Evolutionary conservation across 2,113 vertebrate species (phyloP), one percentile per base, ranked within the genome.

Genomic region (Ciconia stormi): DNA sequence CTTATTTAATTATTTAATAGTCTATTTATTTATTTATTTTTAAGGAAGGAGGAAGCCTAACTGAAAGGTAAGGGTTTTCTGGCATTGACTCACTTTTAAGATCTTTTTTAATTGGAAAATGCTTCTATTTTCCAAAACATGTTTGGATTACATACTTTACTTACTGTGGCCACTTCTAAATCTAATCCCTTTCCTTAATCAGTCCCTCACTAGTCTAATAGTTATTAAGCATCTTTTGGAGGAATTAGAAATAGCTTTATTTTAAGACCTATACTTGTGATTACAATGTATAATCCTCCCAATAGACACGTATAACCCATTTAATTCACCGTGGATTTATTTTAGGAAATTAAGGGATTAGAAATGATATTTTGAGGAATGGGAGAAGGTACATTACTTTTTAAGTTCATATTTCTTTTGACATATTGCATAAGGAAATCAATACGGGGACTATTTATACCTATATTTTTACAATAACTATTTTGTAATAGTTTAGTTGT

Each of bases 141-240:
- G 12, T 87, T 91, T 95, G 73, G 81, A 82, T 92, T 96, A 65
- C 38, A 30, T 67, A 71, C 58, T 97, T 96, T 95, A 72, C 55
- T 90, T 89, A 90, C 66, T 88, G 74, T 72, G 78, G 47, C 53
- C 79, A 77, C 91, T 97, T 95, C 70, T 89, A 81, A 82, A 85
- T 95, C 93, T 89, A 62, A 29, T 89, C 56, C 90, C 79, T 82
- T 84, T 77, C 90, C 73, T 94, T 97, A 96, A 97, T 95, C 97
- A 89, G 74, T 78, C 80, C 89, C 95, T 90, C 77, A 87, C 77
- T 88, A 97, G 89, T 94, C 91, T 96, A 97, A 95, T 93, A 76
- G 50, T 96, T 96, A 97, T 89, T 96, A 98, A 96, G 78, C 87
- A 77, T 97, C 96, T 97, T 97, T 96, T 95, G 90, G 92, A 92